Percentiles rank a stretch among this genome's conserved stretches.
phyloP scores from a whole-genome alignment of 1,140 invertebrate species.

The Microplitis mediator region DNA sequence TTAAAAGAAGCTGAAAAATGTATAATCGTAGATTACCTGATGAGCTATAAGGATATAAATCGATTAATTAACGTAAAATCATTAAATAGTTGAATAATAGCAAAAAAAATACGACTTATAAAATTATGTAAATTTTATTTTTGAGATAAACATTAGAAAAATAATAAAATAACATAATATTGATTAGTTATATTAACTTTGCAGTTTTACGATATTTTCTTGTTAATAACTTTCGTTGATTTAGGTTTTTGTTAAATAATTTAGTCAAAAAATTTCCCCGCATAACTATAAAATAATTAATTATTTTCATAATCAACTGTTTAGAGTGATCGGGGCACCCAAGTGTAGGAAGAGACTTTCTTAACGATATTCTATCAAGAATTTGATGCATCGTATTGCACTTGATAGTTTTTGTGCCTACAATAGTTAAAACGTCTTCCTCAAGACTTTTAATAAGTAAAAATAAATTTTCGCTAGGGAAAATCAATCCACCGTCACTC shows the following conservation, averaged over 20 bases:
- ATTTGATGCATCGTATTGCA: slow-evolving; percentile 18
- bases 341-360: background rate
- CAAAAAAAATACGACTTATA: too few relatives aligned
- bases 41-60: too few relatives aligned
- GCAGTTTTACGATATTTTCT: background rate
- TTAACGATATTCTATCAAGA: background rate
- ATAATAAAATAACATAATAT: too few relatives aligned
- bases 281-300: slow-evolving; percentile 13
- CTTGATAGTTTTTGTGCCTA: slow-evolving; percentile 10
- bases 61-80: too few relatives aligned
- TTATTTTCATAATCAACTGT: slow-evolving; percentile 6
- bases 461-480: slow-evolving; percentile 19
- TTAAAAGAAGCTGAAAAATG: too few relatives aligned
- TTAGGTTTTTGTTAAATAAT: background rate
- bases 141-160: too few relatives aligned
- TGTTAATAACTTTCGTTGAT: background rate
- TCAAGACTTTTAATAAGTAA: slow-evolving; percentile 10
- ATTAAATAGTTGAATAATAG: too few relatives aligned
- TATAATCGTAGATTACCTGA: too few relatives aligned
- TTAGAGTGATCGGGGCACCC: slow-evolving; percentile 15
- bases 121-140: too few relatives aligned
- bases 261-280: slow-evolving; percentile 19
- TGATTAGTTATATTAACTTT: too few relatives aligned
- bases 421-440: slow-evolving; percentile 5
- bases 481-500: slow-evolving; percentile 12